Evolutionary conservation across 30 jellyfish, hydroid and myxozoan species (phyloP), one percentile per base, ranked within the genome.

Genomic region (Turritopsis dohrnii): DNA sequence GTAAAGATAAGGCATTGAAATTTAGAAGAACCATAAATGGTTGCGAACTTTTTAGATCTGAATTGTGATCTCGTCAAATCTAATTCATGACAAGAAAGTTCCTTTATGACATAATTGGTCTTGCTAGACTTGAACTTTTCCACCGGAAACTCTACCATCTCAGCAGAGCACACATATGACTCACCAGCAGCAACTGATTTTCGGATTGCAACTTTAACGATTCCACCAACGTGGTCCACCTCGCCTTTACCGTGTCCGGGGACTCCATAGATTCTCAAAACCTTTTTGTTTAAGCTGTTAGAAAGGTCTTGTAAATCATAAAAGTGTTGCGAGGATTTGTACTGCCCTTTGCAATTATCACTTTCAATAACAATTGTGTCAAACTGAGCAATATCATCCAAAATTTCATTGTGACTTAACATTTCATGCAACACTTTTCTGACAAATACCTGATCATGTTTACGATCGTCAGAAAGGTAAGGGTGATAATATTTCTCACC

Each of bases 251-350:
- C n/a, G n/a, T n/a, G n/a, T n/a, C n/a, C n/a, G n/a, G n/a, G n/a
- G n/a, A n/a, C n/a, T n/a, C n/a, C n/a, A n/a, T n/a, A n/a, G n/a
- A n/a, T n/a, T n/a, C n/a, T n/a, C n/a, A n/a, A n/a, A n/a, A n/a
- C n/a, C n/a, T n/a, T n/a, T n/a, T n/a, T 79, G 31, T 71, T 71
- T 71, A 54, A 52, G 21, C 73, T 79, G 69, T 71, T 72, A 29
- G 86, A 30, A 19, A 83, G 76, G 74, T 20, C 66, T 79, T 83
- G 90, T 80, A 83, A 69, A 72, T 72, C 75, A 26, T 80, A 85
- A 30, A 83, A 83, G 69, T 83, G 90, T 28, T 71, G 81, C 21
- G 90, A 75, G 29, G 90, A 83, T 83, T 83, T 83, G 85, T 83
- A 83, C 79, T 72, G 85, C 73, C 79, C 52, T 28, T 75, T 52